A percentile compares a stretch with the other conserved stretches of the same genome.
phyloP scores from a whole-genome alignment of 2,888 invertebrate genomes.

The Formica aserva region DNA sequence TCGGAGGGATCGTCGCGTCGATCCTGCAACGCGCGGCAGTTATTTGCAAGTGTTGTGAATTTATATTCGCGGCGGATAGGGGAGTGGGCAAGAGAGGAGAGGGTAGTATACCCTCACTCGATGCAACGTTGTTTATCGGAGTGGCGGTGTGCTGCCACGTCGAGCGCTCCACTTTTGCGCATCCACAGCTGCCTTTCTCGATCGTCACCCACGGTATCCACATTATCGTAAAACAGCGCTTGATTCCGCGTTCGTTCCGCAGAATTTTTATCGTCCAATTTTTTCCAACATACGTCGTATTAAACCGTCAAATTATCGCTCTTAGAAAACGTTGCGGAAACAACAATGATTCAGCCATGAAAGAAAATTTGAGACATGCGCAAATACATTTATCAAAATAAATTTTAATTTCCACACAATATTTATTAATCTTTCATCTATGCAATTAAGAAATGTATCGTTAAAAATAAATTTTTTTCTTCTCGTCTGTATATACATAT shows the following conservation, averaged over 20 bases:
- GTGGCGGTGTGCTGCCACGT: conserved; percentile 73
- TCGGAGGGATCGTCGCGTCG: conserved; percentile 72
- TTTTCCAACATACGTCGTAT: conserved; percentile 23
- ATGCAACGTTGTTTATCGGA: conserved; percentile 79
- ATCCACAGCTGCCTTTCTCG: conserved; percentile 58
- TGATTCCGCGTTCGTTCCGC: conserved; percentile 63
- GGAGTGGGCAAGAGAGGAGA: conserved; percentile 38
- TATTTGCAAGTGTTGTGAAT: conserved; percentile 82
- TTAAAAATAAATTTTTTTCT: background rate
- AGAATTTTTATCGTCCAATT: conserved; percentile 56
- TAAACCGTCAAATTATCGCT: conserved; percentile 24
- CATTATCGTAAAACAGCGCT: conserved; percentile 69
- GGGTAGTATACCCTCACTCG: conserved; percentile 72
- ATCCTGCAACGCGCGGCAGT: conserved; percentile 77
- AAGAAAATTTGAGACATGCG: background rate
- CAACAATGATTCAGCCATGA: background rate
- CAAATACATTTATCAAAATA: background rate
- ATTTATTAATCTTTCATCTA: background rate
- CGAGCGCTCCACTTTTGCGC: conserved; percentile 71
- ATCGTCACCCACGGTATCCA: conserved; percentile 61
- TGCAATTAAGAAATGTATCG: background rate
- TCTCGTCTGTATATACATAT: background rate
- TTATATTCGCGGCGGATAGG: conserved; percentile 77
- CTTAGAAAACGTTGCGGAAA: background rate
- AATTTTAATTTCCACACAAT: background rate